phyloP scores from a whole-genome alignment of 2,797 vertebrate genomes.

The Lagorchestes hirsutus region DNA sequence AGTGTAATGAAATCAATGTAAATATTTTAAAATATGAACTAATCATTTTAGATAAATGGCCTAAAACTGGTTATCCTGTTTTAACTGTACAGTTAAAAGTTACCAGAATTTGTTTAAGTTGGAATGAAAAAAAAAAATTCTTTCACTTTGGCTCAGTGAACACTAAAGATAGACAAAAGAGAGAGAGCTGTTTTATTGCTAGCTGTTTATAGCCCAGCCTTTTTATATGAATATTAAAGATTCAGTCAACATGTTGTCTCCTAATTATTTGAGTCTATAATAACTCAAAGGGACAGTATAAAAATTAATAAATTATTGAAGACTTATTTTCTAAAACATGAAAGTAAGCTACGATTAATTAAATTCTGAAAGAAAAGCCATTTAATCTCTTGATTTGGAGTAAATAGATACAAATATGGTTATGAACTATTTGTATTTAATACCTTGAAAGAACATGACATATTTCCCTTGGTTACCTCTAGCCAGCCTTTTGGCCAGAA shows the following conservation, averaged over 20 bases:
- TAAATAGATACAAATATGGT: conserved; percentile 56
- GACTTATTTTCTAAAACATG: conserved; percentile 14
- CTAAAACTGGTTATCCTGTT: neutral
- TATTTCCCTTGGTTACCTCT: conserved; percentile 73
- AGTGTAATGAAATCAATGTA: neutral
- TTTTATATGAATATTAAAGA: neutral
- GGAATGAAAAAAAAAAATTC: neutral
- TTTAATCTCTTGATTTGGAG: conserved; percentile 4
- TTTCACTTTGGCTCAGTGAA: neutral
- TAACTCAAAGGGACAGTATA: neutral
- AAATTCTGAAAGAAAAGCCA: neutral
- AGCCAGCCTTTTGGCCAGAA: conserved; percentile 92
- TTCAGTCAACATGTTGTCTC: conserved; percentile 18
- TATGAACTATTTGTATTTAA: conserved; percentile 39
- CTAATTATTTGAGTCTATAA: neutral
- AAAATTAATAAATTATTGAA: conserved; percentile 32
- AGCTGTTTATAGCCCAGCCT: neutral
- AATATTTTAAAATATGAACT: neutral
- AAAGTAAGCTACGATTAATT: neutral
- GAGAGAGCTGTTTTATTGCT: neutral
- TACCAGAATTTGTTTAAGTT: neutral
- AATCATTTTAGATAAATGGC: neutral
- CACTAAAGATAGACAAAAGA: neutral
- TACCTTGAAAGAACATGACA: conserved; percentile 27
- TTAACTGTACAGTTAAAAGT: neutral